Percentiles rank a stretch among this genome's conserved stretches.
phyloP scores from a whole-genome alignment of 2,888 invertebrate genomes.

The Urechis unicinctus region DNA sequence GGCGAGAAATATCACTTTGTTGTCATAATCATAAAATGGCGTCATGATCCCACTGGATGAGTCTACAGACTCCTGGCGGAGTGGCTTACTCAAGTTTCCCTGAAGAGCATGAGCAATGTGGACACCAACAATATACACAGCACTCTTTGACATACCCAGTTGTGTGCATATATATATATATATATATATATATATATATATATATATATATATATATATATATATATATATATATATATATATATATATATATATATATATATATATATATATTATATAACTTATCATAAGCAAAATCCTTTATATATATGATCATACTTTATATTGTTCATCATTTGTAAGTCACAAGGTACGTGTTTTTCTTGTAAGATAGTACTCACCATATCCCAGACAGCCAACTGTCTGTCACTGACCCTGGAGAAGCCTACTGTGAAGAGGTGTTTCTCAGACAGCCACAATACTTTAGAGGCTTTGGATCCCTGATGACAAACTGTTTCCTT shows the following conservation, averaged over 20 bases:
- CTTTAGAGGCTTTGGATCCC: conserved; percentile 42
- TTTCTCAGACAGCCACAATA: conserved; percentile 35
- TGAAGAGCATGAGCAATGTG: conserved; percentile 23
- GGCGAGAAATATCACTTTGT: conserved; percentile 87
- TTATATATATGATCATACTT: too few relatives aligned
- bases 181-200: too few relatives aligned
- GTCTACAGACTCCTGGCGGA: conserved; percentile 47
- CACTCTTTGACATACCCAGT: too few relatives aligned
- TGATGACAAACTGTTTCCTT: conserved; percentile 18
- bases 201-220: too few relatives aligned
- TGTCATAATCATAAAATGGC: conserved; percentile 93
- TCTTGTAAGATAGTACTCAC: conserved; percentile 30
- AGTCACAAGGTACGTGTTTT: background rate
- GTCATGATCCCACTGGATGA: conserved; percentile 91
- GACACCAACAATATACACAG: background rate
- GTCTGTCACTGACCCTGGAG: conserved; percentile 45
- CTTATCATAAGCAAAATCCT: too few relatives aligned
- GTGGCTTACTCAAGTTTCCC: conserved; percentile 44
- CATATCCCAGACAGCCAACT: conserved; percentile 51
- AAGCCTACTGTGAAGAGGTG: conserved; percentile 52
- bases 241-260: too few relatives aligned
- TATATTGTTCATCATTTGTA: too few relatives aligned
- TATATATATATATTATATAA: too few relatives aligned
- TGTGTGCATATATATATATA: too few relatives aligned
- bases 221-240: too few relatives aligned